Conservation (phyloP, 1,140 invertebrate species). For the Epicauta chinensis region DNA sequence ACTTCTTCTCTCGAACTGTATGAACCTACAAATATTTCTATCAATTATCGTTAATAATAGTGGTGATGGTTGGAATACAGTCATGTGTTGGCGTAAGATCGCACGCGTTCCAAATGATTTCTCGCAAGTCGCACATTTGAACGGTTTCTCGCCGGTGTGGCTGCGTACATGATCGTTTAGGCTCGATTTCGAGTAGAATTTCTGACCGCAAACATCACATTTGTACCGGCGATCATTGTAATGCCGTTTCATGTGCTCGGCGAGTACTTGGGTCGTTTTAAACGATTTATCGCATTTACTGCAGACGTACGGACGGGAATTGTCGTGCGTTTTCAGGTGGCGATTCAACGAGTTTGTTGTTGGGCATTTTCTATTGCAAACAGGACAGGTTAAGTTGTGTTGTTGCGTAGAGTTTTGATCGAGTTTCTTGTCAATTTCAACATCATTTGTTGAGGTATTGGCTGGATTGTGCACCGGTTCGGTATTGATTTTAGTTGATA, state of each 20-base stretch:
- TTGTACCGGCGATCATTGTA: conserved; percentile 45
- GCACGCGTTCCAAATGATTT: conserved; percentile 13
- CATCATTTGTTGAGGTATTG: too few species aligned
- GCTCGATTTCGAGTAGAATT: conserved; percentile 44
- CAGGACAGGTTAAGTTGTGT: conserved; percentile 1
- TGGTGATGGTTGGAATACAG: conserved; percentile 13
- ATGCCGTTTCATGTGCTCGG: conserved; percentile 42
- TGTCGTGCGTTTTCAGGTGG: conserved; percentile 17
- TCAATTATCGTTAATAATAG: background rate
- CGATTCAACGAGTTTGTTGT: conserved; percentile 16
- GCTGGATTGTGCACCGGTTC: too few species aligned
- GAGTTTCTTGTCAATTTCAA: too few species aligned
- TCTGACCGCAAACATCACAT: conserved; percentile 45
- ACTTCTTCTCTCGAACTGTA: conserved; percentile 17
- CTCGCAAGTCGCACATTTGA: conserved; percentile 46
- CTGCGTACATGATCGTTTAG: conserved; percentile 45
- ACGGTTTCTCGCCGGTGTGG: conserved; percentile 44
- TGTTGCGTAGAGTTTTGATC: conserved; percentile 1
- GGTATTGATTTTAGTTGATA: conserved; percentile 11
- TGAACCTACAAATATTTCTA: conserved; percentile 14
- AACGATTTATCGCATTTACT: conserved; percentile 38
- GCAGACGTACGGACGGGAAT: conserved; percentile 17
- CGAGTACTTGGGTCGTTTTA: conserved; percentile 43
- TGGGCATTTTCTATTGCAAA: conserved; percentile 13
- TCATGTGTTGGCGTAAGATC: conserved; percentile 15